Percentiles rank a stretch among this genome's conserved stretches.
Evolutionary conservation across 2,113 vertebrate species (phyloP).

Genomic region (Aspidoscelis tigris): DNA sequence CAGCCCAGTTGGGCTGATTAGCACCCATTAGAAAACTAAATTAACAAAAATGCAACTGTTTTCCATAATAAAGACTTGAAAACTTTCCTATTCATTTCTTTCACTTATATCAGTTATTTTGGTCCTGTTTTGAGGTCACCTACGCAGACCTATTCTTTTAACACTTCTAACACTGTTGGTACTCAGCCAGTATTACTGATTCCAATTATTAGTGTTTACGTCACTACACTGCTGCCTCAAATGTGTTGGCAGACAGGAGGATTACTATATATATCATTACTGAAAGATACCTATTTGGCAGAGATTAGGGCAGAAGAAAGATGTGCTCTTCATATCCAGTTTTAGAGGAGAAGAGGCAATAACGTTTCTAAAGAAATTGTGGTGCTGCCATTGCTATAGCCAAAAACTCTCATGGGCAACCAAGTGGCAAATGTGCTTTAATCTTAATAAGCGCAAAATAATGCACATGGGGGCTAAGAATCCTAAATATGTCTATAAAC

Average conservation of each 20-base stretch:
- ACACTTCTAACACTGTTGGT: conserved; percentile 6
- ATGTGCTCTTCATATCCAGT: neutral
- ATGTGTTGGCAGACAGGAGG: neutral
- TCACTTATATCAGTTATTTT: neutral
- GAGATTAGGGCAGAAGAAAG: neutral
- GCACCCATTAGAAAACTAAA: neutral
- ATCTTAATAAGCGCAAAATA: no score
- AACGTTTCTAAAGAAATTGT: neutral
- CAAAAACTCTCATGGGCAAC: neutral
- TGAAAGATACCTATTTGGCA: neutral
- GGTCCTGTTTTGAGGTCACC: neutral
- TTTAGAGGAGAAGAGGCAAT: neutral
- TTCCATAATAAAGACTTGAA: neutral
- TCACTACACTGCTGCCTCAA: neutral
- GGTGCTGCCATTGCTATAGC: neutral
- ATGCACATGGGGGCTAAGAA: no score
- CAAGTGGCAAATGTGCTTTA: no score
- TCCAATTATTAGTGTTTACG: neutral
- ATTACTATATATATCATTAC: neutral
- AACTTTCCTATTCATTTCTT: neutral
- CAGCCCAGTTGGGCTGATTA: neutral
- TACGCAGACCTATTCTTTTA: conserved; percentile 4
- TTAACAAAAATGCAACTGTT: neutral
- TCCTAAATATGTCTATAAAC: no score
- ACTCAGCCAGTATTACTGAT: neutral